phyloP scores from a whole-genome alignment of 2,797 vertebrate genomes.

The Momotus momota region DNA sequence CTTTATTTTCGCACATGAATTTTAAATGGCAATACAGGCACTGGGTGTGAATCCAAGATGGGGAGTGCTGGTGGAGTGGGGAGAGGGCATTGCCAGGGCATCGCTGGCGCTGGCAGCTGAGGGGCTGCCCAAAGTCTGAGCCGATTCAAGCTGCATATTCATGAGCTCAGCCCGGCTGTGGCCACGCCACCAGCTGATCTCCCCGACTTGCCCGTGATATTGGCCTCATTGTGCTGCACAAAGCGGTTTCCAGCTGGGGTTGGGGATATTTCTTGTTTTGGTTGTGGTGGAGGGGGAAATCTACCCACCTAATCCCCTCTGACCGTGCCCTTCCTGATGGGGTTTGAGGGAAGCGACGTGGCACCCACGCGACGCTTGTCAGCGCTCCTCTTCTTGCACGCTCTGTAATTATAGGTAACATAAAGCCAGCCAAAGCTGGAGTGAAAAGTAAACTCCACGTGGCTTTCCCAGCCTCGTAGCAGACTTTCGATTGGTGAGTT shows the following conservation, averaged over 20 bases:
- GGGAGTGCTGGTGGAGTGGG: accelerated
- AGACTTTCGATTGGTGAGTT: neutral
- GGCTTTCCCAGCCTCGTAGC: neutral
- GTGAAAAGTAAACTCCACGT: neutral
- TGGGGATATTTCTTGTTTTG: neutral
- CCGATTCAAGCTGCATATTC: neutral
- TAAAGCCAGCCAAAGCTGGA: neutral
- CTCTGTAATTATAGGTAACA: neutral
- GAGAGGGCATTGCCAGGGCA: neutral
- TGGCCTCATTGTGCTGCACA: neutral
- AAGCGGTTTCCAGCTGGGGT: neutral
- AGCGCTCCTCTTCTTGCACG: accelerated
- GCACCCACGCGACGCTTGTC: accelerated
- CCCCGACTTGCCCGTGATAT: neutral
- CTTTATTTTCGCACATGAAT: neutral
- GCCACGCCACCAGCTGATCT: neutral
- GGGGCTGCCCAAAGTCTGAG: neutral
- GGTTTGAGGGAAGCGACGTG: accelerated
- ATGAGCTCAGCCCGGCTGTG: neutral
- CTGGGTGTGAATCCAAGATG: neutral
- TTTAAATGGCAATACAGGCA: neutral
- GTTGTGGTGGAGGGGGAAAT: neutral
- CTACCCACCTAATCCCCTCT: neutral
- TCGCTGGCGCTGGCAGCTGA: neutral
- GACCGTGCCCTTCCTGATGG: accelerated